Conservation (phyloP, 1,140 invertebrate species). For the Caenorhabditis brenneri region DNA sequence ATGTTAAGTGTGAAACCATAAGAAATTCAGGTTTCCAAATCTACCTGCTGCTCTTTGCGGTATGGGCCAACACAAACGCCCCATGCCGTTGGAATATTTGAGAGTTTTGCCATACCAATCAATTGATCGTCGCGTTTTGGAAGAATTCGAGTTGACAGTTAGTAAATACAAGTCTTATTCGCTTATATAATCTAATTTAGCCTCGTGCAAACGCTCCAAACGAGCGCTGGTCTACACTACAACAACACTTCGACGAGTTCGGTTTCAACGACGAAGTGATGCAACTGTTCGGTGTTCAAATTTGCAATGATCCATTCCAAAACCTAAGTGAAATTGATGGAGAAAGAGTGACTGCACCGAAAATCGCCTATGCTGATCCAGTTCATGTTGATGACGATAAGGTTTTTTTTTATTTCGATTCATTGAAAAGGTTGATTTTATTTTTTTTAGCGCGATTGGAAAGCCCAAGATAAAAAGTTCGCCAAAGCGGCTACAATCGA, state of each 20-base stretch:
- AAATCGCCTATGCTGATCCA: not conserved
- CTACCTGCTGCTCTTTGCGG: constrained; percentile 9
- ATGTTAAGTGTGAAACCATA: not conserved
- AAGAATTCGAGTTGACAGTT: constrained; percentile 19
- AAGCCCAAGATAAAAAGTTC: constrained; percentile 14
- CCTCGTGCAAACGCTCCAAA: constrained; percentile 14
- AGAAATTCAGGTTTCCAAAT: not conserved
- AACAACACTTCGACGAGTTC: not conserved
- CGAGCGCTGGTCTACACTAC: constrained; percentile 20
- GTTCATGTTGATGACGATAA: constrained; percentile 1
- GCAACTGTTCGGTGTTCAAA: not conserved
- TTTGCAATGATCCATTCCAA: constrained; percentile 28
- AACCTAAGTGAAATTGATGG: constrained; percentile 13
- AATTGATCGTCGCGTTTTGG: not conserved
- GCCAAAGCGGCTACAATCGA: not conserved
- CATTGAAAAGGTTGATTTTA: no score
- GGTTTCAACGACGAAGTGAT: constrained; percentile 6
- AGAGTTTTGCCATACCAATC: constrained; percentile 9
- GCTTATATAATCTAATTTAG: not conserved
- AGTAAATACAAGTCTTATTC: not conserved
- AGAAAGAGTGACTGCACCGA: not conserved
- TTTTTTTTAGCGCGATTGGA: not conserved
- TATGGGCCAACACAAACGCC: not conserved
- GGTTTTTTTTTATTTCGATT: not conserved
- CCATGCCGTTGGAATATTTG: constrained; percentile 9